Base-by-base conservation (phyloP, 35 echinoderm and acorn worm genomes). In the Anneissia japonica region DNA sequence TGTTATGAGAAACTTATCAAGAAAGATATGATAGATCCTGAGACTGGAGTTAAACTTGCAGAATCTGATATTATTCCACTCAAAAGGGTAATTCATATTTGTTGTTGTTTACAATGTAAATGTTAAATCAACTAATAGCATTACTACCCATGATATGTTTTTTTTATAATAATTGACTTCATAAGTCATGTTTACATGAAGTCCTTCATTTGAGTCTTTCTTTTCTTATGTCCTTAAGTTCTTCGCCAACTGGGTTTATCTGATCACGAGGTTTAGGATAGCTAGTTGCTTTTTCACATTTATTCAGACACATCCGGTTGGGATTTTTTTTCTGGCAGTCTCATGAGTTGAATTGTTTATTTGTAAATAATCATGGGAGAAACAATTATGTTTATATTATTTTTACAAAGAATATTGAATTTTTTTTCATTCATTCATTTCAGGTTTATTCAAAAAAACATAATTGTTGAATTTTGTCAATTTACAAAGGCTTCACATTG, bases 21-120 rank as follows among this genome's bases (percentile, higher is more conserved):
- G 77, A 98, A 98, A 77, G 95, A 98, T 40, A 98, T 98, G 95
- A 86, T 34, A 17, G 95, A 98, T 83, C 95, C 95, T 4, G 91
- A 94, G 37, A 82, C 89, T 0, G 92, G 85, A 75, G 92, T 86
- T 31, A 91, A 74, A 11, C 79, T 98, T 9, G 73, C 85, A 80
- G 95, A 98, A 17, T 85, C 38, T 39, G 95, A 98, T 76, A 98
- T 98, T 41, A 94, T 98, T 74, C 64, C 77, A 82, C 75, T 93
- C 9, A 79, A 88, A 28, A 93, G 92, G 86, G 95, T 98, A 78
- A 86, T 77, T 85, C 30, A 82, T 31, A 0, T 17, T 82, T 26
- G 37, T 32, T 35, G 6, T 17, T 38, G 19, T 32, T 82, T 7
- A 14, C 39, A 46, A 16, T 41, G 23, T 14, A 31, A 17, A 41